A percentile compares a stretch with the other conserved stretches of the same genome.
Evolutionary conservation across 2,113 vertebrate species (phyloP).

Genomic region (Grammomys dolichurus): DNA sequence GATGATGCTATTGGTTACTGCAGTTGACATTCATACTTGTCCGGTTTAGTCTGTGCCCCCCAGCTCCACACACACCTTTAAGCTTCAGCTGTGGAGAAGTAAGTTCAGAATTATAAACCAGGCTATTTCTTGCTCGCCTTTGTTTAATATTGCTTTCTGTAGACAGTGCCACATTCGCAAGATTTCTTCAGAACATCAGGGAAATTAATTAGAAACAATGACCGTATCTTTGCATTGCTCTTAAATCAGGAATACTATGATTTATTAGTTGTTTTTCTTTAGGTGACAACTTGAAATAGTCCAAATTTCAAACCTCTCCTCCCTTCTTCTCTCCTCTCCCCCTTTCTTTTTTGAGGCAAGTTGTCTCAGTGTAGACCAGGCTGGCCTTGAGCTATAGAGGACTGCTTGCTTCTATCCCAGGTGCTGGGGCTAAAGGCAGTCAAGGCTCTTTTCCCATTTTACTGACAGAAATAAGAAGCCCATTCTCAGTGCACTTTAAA

Average conservation of each 20-base stretch:
- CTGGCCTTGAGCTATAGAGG: background rate
- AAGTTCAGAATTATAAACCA: background rate
- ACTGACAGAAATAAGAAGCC: background rate
- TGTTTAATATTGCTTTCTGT: background rate
- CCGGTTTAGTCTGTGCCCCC: background rate
- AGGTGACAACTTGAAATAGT: slow-evolving; percentile 25
- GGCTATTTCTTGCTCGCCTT: background rate
- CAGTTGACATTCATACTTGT: background rate
- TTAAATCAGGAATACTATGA: background rate
- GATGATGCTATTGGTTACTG: background rate
- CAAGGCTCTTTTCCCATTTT: background rate
- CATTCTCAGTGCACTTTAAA: background rate
- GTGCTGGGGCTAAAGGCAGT: background rate
- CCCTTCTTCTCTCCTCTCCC: too few relatives aligned
- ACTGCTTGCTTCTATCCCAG: background rate
- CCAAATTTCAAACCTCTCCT: background rate
- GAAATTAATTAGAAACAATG: slow-evolving; percentile 17
- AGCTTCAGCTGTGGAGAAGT: background rate
- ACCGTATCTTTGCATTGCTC: background rate
- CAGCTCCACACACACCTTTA: background rate
- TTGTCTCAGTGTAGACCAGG: background rate
- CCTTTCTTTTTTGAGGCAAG: background rate
- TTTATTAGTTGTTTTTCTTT: slow-evolving; percentile 15
- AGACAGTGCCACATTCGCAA: background rate
- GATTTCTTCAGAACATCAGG: slow-evolving; percentile 13